Percentiles rank a stretch among this genome's conserved stretches.
Conservation (phyloP, 2,113 vertebrate genomes). For the Hippocampus zosterae region DNA sequence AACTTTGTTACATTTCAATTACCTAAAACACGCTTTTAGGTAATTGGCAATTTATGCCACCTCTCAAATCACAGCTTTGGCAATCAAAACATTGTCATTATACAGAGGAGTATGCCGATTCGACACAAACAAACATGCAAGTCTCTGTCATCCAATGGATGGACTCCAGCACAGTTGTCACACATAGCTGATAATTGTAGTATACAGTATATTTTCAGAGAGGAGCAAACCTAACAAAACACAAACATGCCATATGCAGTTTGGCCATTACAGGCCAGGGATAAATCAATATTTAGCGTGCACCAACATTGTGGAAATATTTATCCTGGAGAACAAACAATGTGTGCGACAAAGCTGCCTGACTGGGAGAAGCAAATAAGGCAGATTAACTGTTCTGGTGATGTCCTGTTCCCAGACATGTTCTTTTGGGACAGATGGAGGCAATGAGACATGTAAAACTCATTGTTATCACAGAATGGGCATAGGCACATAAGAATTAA, state of each 20-base stretch:
- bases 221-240: constrained; percentile 55
- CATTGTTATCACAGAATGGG: constrained; percentile 57
- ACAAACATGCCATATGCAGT: constrained; percentile 63
- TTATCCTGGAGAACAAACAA: constrained; percentile 65
- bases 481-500: constrained; percentile 47
- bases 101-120: constrained; percentile 24
- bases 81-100: constrained; percentile 24
- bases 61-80: constrained; percentile 44
- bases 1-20: constrained; percentile 48
- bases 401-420: constrained; percentile 61
- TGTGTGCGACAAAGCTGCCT: constrained; percentile 63
- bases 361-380: constrained; percentile 69
- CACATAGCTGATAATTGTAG: constrained; percentile 53
- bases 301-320: constrained; percentile 59
- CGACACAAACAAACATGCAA: constrained; percentile 9
- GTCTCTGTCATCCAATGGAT: constrained; percentile 38
- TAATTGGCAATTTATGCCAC: no score
- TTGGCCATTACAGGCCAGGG: constrained; percentile 62
- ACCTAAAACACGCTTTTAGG: constrained; percentile 48
- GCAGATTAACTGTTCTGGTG: constrained; percentile 66
- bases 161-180: constrained; percentile 43
- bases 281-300: constrained; percentile 68
- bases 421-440: constrained; percentile 66
- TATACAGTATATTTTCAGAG: constrained; percentile 59
- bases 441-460: constrained; percentile 65